These are phyloP conservation scores for Fregata magnificens DNA, from an alignment of 2,113 vertebrate species.

Conservation along the genomic window DNA sequence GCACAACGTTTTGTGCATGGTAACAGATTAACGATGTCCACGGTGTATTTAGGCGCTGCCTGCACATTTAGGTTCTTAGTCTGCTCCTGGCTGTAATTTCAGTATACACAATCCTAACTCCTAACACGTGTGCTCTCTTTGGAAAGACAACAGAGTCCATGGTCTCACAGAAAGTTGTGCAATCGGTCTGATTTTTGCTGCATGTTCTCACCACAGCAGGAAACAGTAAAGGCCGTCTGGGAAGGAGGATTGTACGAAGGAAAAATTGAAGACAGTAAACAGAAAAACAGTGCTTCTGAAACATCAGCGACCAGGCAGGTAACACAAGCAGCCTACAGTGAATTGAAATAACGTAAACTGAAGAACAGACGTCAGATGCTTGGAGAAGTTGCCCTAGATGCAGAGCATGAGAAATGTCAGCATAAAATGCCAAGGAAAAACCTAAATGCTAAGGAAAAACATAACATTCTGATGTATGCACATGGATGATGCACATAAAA, in stretches of 20 bases:
- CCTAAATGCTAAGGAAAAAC: not conserved
- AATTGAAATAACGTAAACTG: not conserved
- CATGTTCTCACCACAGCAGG: not conserved
- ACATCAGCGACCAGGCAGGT: not conserved
- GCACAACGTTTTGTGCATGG: not conserved
- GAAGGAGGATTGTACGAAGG: not conserved
- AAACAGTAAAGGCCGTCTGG: not conserved
- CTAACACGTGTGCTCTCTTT: not conserved
- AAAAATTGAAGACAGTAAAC: not conserved
- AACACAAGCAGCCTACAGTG: not conserved
- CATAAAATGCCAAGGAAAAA: not conserved
- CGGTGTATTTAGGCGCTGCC: not conserved
- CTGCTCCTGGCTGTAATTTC: not conserved
- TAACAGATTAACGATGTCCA: not conserved
- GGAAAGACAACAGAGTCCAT: not conserved
- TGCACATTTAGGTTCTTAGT: not conserved
- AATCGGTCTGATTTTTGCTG: constrained; percentile 12
- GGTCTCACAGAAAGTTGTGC: not conserved
- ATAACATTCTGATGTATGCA: not conserved
- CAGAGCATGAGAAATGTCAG: not conserved
- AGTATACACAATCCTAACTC: not conserved
- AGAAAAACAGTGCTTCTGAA: not conserved
- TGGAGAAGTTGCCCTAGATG: not conserved
- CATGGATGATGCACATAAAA: no score
- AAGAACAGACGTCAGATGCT: not conserved